These are phyloP conservation scores for Oryctolagus cuniculus DNA, from an alignment of 2,113 vertebrate species.

Conservation along the genomic window DNA sequence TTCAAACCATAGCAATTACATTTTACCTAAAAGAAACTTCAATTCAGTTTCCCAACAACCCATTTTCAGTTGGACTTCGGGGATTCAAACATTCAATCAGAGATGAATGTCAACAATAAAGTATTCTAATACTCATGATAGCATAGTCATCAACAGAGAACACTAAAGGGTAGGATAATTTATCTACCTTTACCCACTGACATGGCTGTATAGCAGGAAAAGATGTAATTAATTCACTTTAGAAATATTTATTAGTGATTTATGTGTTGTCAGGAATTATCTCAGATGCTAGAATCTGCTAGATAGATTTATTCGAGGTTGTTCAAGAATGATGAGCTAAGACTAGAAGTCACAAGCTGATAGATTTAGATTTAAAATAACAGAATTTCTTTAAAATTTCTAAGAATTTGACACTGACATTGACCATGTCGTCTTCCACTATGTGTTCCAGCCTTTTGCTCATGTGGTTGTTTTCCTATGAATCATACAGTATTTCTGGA, in stretches of 20 bases:
- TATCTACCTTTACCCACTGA: neutral
- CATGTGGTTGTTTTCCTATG: neutral
- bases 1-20: neutral
- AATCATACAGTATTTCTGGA: neutral
- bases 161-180: neutral
- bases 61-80: neutral
- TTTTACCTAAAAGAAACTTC: conserved; percentile 11
- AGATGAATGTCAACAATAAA: neutral
- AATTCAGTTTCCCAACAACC: neutral
- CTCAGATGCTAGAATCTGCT: neutral
- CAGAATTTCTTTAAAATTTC: neutral
- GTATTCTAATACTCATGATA: neutral
- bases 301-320: neutral
- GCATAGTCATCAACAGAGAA: neutral
- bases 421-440: neutral
- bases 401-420: neutral
- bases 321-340: conserved; percentile 36
- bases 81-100: neutral
- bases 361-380: neutral
- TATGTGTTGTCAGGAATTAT: neutral
- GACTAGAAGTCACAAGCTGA: neutral
- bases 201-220: neutral
- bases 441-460: neutral
- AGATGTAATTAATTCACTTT: neutral
- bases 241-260: neutral